phyloP scores from a whole-genome alignment of 1,140 invertebrate species.

The Limonius californicus region DNA sequence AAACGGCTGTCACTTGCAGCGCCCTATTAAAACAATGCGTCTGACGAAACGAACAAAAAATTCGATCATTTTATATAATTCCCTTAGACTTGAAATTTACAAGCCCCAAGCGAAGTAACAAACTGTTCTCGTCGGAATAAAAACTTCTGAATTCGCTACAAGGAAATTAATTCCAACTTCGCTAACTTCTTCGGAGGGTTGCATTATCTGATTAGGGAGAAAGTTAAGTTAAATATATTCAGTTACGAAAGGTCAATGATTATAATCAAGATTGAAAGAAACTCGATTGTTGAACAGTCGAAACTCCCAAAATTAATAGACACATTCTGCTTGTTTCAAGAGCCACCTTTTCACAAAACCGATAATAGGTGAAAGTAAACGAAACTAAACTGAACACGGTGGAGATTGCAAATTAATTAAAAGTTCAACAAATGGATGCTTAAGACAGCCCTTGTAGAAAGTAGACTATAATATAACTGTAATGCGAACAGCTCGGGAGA shows the following conservation, averaged over 20 bases:
- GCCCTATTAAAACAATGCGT: slow-evolving; percentile 29
- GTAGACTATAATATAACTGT: too few species aligned
- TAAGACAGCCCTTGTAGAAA: too few species aligned
- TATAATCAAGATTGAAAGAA: slow-evolving; percentile 9
- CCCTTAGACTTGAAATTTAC: slow-evolving; percentile 22
- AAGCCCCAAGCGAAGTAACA: slow-evolving; percentile 20
- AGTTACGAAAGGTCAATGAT: slow-evolving; percentile 10
- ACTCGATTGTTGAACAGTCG: not conserved
- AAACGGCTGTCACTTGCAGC: slow-evolving; percentile 27
- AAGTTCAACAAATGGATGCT: too few species aligned
- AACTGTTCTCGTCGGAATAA: slow-evolving; percentile 23
- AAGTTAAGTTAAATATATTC: slow-evolving; percentile 18
- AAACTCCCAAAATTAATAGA: too few species aligned
- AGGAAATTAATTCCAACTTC: slow-evolving; percentile 24
- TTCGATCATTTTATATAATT: slow-evolving; percentile 21
- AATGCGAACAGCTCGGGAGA: too few species aligned
- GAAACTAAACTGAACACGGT: too few species aligned
- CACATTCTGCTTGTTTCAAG: too few species aligned
- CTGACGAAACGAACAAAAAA: slow-evolving; percentile 19
- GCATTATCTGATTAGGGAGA: slow-evolving; percentile 23
- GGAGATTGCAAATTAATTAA: too few species aligned
- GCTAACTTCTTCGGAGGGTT: slow-evolving; percentile 17
- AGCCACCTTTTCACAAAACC: too few species aligned
- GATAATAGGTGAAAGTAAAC: too few species aligned
- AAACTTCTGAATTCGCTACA: slow-evolving; percentile 25